Evolutionary conservation across 2,888 invertebrate species (phyloP), one percentile per base, ranked within the genome.

Genomic region (Cinara cedri): DNA sequence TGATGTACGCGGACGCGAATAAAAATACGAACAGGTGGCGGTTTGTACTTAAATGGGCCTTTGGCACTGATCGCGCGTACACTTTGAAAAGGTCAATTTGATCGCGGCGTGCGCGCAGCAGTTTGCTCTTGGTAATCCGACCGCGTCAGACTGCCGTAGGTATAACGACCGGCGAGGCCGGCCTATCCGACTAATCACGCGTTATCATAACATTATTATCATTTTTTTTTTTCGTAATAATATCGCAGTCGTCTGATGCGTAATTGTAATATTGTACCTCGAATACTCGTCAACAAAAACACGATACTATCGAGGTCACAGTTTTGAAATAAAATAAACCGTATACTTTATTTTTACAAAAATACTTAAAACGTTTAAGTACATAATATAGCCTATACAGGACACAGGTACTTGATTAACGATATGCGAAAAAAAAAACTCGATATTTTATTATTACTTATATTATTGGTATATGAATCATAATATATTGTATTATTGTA

Each of bases 31-130:
- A 46, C 60, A 68, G 68, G 68, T 68, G 49, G 57, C 42, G 14
- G 65, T 46, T 49, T 76, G 57, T 78, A 68, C 76, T 78, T 78
- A 68, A 60, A 78, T 57, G 68, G 76, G 68, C 76, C 76, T 78
- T 78, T 78, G 76, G 76, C 76, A 76, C 65, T 26, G 66, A 57
- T 44, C 14, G 13, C 24, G 13, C 24, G 44, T 26, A 51, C 19
- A 10, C 68, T 57, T 13, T 26, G 55, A 49, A 78, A 78, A 78
- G 76, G 68, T 78, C 76, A 57, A 10, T 75, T 65, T 63, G 74
- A 65, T 62, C 13, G 10, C 34, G 0, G 10, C 55, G 6, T 34
- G 14, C 62, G 49, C 6, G 34, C n/a, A n/a, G n/a, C n/a, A n/a
- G 34, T 34, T 34, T 13, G 1, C 16, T 34, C 16, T 44, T 1